Evolutionary conservation across 2,888 invertebrate genomes (phyloP).

Genomic region (Conus canariensis): DNA sequence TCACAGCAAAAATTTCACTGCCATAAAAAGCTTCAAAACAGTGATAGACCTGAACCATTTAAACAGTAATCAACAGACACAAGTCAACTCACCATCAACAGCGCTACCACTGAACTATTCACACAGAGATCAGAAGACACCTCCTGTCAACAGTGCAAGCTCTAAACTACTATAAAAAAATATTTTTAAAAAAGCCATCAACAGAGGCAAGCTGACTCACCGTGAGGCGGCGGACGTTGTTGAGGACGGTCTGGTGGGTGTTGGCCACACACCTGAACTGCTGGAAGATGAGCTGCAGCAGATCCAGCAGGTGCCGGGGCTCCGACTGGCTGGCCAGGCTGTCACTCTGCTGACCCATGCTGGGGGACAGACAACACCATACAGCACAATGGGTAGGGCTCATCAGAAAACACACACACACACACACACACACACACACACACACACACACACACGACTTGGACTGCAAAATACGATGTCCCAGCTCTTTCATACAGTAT

Average conservation of each 20-base stretch:
- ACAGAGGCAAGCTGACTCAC: slow-evolving; percentile 54
- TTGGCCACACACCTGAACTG: slow-evolving; percentile 90
- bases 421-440: background rate
- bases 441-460: background rate
- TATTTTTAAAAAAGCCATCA: too few species aligned
- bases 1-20: too few species aligned
- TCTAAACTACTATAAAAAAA: too few species aligned
- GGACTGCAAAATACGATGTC: background rate
- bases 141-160: too few species aligned
- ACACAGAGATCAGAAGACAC: too few species aligned
- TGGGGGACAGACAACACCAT: slow-evolving; percentile 43
- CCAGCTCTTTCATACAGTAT: too few species aligned
- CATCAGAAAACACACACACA: too few species aligned
- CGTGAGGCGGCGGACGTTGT: slow-evolving; percentile 74
- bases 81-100: too few species aligned
- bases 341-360: slow-evolving; percentile 73
- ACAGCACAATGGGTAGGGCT: background rate
- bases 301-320: slow-evolving; percentile 79
- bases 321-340: slow-evolving; percentile 71
- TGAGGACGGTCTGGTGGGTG: slow-evolving; percentile 86
- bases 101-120: too few species aligned
- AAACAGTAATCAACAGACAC: too few species aligned
- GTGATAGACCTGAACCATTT: too few species aligned
- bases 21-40: too few species aligned
- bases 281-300: slow-evolving; percentile 88